Conservation (phyloP, 2,113 vertebrate genomes). For the Mungos mungo region DNA sequence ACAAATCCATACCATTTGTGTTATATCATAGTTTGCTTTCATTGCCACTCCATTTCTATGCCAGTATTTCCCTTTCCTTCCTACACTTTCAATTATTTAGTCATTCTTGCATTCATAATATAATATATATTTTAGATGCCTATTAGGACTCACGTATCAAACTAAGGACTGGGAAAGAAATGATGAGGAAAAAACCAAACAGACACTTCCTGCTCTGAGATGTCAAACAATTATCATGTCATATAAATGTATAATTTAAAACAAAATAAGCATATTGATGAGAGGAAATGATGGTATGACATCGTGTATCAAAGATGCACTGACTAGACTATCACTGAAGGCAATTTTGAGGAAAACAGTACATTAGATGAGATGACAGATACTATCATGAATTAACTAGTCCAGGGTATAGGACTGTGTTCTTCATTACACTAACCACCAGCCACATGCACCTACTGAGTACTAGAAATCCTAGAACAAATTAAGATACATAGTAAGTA, state of each 20-base stretch:
- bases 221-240: not conserved
- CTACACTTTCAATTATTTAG: not conserved
- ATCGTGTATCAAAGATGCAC: not conserved
- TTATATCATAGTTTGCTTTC: not conserved
- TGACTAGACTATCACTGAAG: not conserved
- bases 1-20: not conserved
- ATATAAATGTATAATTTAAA: not conserved
- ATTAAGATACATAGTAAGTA: not conserved
- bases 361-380: not conserved
- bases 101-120: not conserved
- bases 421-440: not conserved
- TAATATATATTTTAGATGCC: not conserved
- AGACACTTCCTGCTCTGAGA: not conserved
- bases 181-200: not conserved
- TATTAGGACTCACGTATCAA: not conserved
- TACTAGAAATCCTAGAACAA: not conserved
- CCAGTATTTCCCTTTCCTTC: not conserved
- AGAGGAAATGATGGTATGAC: not conserved
- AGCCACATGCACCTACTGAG: not conserved
- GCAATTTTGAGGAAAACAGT: not conserved
- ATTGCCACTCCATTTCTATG: not conserved
- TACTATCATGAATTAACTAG: not conserved
- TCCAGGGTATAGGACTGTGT: not conserved
- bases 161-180: not conserved
- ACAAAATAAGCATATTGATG: not conserved